A percentile compares a stretch with the other conserved stretches of the same genome.
Evolutionary conservation across 2,797 vertebrate species (phyloP).

Genomic region (Gallinago solitaria): DNA sequence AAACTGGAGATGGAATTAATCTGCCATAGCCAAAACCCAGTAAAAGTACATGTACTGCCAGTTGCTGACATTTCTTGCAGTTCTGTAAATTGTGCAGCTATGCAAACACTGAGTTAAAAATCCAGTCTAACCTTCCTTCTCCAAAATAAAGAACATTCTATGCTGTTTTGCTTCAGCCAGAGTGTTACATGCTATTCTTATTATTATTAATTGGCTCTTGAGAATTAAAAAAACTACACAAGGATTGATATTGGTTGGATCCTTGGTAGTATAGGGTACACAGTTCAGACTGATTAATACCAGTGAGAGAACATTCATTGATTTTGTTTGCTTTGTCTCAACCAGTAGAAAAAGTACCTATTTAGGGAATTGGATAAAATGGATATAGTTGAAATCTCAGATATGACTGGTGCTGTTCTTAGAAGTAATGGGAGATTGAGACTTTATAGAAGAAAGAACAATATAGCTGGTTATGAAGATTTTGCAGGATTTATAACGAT

Average conservation of each 20-base stretch:
- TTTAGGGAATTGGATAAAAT: neutral
- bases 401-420: neutral
- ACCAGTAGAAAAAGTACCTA: neutral
- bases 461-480: neutral
- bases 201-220: neutral
- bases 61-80: neutral
- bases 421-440: neutral
- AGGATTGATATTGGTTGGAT: neutral
- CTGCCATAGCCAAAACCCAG: neutral
- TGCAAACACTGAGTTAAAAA: slow-evolving; percentile 14
- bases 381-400: neutral
- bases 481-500: neutral
- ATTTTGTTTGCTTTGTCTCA: slow-evolving; percentile 5
- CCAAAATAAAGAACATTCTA: neutral
- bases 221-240: neutral
- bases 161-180: neutral
- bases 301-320: neutral
- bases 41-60: neutral
- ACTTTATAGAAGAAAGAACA: neutral
- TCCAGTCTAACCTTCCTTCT: neutral
- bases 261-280: neutral
- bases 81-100: neutral
- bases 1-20: slow-evolving; percentile 21
- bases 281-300: neutral
- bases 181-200: neutral